Evolutionary conservation across 2,888 invertebrate species (phyloP).

Genomic region (Synergus itoensis): DNA sequence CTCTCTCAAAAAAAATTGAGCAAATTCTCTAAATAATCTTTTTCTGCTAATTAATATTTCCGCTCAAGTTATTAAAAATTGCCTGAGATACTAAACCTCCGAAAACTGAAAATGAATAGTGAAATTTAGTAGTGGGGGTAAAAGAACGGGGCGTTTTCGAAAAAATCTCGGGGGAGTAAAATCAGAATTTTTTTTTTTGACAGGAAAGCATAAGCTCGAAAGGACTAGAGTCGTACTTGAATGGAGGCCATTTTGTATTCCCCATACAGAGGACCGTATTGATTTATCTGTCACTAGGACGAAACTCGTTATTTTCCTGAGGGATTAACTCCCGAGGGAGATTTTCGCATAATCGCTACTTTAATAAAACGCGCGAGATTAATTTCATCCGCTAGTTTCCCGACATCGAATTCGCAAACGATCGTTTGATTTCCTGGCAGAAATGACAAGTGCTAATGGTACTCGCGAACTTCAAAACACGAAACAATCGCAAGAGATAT

Average conservation of each 20-base stretch:
- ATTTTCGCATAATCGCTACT: conserved; percentile 7
- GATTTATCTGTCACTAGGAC: conserved; percentile 76
- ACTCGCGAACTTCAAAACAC: conserved; percentile 66
- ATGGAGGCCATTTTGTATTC: conserved; percentile 76
- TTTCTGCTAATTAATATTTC: not conserved
- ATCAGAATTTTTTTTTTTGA: not conserved
- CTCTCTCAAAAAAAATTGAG: too few relatives aligned
- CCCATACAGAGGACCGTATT: conserved; percentile 74
- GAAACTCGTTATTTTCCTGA: conserved; percentile 52
- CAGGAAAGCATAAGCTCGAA: conserved; percentile 20
- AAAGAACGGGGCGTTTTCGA: not conserved
- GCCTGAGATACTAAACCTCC: not conserved
- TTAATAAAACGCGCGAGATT: not conserved
- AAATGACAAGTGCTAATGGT: conserved; percentile 63
- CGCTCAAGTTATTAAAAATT: not conserved
- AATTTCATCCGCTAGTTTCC: not conserved
- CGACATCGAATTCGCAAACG: not conserved
- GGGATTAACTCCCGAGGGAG: not conserved
- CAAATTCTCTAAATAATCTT: not conserved
- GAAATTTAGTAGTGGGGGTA: not conserved
- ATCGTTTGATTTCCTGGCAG: not conserved
- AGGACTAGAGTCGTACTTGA: conserved; percentile 37
- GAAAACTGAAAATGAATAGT: not conserved
- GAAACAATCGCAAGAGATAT: conserved; percentile 57
- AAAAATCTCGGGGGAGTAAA: not conserved